Percentiles rank a stretch among this genome's conserved stretches.
Evolutionary conservation across 2,797 vertebrate species (phyloP).

Genomic region (Tiaroga cobitis): DNA sequence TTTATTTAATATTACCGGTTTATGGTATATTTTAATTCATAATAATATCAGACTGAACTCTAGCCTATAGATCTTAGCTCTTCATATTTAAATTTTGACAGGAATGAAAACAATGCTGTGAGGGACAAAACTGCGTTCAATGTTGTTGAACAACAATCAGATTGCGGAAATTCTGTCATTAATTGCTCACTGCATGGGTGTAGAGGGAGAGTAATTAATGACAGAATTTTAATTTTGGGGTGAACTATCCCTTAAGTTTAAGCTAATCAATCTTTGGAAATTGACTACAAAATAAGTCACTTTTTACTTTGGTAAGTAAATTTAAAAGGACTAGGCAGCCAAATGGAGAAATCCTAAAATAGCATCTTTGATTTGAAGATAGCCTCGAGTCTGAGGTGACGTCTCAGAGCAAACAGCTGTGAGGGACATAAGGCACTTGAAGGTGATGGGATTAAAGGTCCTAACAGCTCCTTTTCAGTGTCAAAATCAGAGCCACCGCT

Average conservation of each 20-base stretch:
- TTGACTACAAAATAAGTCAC: not conserved
- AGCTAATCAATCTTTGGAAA: no score
- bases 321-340: not conserved
- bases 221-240: no score
- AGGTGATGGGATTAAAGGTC: no score
- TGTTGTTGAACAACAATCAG: no score
- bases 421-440: slow-evolving; percentile 68
- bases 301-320: not conserved
- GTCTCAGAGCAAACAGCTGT: slow-evolving; percentile 64
- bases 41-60: not conserved
- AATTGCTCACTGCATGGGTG: no score
- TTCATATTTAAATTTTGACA: not conserved
- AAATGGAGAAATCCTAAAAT: not conserved
- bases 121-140: not conserved
- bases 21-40: not conserved
- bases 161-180: no score
- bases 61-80: no score
- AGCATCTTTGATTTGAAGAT: not conserved
- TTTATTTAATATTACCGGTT: not conserved
- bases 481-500: slow-evolving; percentile 28
- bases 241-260: no score
- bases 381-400: not conserved
- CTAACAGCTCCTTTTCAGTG: slow-evolving; percentile 44
- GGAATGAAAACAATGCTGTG: not conserved
- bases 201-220: no score